Percentiles rank a stretch among this genome's conserved stretches.
Evolutionary conservation across 2,888 invertebrate genomes (phyloP).

Genomic region (Ennomos erosarius): DNA sequence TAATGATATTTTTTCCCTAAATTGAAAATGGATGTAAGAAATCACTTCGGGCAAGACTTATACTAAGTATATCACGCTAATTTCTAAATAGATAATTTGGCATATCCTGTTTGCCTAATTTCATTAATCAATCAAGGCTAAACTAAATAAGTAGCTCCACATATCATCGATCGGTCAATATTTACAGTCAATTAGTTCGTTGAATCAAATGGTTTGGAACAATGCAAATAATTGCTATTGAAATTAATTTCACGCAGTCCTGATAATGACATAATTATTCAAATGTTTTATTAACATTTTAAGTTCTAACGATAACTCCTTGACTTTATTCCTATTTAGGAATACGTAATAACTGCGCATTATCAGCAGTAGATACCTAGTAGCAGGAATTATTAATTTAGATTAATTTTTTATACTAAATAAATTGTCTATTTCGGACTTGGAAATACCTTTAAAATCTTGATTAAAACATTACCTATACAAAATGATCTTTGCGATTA

Average conservation of each 20-base stretch:
- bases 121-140: conserved; percentile 30
- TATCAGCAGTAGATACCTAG: too few relatives aligned
- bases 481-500: too few relatives aligned
- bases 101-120: conserved; percentile 3
- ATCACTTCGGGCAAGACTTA: too few relatives aligned
- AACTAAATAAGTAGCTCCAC: conserved; percentile 30
- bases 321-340: conserved; percentile 24
- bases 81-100: background rate
- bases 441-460: too few relatives aligned
- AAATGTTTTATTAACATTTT: conserved; percentile 13
- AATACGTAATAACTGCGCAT: conserved; percentile 9
- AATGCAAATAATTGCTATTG: conserved; percentile 31
- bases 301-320: conserved; percentile 14
- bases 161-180: conserved; percentile 34
- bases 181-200: conserved; percentile 32
- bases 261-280: conserved; percentile 31
- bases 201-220: conserved; percentile 35
- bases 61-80: too few relatives aligned
- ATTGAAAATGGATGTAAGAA: too few relatives aligned
- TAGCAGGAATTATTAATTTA: background rate
- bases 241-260: conserved; percentile 32
- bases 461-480: too few relatives aligned
- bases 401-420: background rate
- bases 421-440: too few relatives aligned
- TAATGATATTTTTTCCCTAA: too few relatives aligned